Percentiles rank a stretch among this genome's conserved stretches.
Evolutionary conservation across 1,140 invertebrate genomes (phyloP).

Genomic region (Drosophila neocordata): DNA sequence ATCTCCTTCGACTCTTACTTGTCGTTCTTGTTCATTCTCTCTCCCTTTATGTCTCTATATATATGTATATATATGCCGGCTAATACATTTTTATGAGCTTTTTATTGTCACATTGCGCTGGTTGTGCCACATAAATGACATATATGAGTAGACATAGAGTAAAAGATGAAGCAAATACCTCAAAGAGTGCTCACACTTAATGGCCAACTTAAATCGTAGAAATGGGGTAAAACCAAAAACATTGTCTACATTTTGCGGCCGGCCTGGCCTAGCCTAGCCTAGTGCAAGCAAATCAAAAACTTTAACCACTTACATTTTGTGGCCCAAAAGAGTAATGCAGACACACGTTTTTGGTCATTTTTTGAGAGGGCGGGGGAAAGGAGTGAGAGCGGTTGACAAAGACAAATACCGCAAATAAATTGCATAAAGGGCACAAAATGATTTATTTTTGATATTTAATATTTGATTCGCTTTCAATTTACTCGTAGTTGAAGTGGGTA

Average conservation of each 20-base stretch:
- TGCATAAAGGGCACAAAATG: background rate
- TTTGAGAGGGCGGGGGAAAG: too few relatives aligned
- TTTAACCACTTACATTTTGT: background rate
- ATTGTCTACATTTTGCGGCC: conserved; percentile 9
- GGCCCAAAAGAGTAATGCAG: background rate
- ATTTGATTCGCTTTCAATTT: background rate
- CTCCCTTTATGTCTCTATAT: background rate
- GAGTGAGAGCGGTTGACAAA: too few relatives aligned
- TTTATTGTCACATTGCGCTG: conserved; percentile 77
- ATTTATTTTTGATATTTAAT: background rate
- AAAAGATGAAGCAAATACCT: conserved; percentile 30
- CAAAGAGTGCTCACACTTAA: conserved; percentile 13
- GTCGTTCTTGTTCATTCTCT: background rate
- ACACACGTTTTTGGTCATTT: too few relatives aligned
- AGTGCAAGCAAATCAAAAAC: background rate
- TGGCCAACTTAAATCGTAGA: too few relatives aligned
- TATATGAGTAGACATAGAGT: conserved; percentile 15
- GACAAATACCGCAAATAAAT: background rate
- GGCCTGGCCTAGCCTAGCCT: too few relatives aligned
- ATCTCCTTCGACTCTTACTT: background rate
- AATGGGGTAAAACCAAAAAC: conserved; percentile 1
- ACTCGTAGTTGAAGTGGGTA: background rate
- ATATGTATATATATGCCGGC: conserved; percentile 29
- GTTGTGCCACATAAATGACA: conserved; percentile 64
- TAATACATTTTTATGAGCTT: conserved; percentile 78